Evolutionary conservation across 2,113 vertebrate genomes (phyloP), one percentile per base, ranked within the genome.

Genomic region (Oncorhynchus gorbuscha): DNA sequence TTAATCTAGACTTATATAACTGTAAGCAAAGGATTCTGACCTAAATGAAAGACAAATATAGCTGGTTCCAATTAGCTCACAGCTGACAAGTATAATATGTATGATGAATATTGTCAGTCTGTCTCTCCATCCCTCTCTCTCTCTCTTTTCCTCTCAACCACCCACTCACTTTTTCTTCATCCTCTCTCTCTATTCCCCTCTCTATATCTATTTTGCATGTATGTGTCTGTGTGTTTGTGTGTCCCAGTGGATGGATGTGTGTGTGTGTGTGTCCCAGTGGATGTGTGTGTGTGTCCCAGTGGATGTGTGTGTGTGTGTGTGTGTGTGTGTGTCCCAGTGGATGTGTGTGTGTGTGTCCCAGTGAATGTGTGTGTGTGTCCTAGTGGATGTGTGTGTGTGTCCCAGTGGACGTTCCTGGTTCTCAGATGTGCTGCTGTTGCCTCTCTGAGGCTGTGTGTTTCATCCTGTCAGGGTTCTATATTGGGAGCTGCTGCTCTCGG

Each of bases 21-120:
- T 45, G 39, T 45, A 45, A 28, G 64, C 16, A 20, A 48, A 69
- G 45, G 39, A 39, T 61, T 81, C 70, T 35, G 7, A 39, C 75
- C 70, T 49, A 71, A 68, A 75, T 75, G 1, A 68, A 39, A 76
- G 61, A 81, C 80, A 82, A 79, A 84, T 74, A 80, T 82, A 79
- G 76, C 64, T 69, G 22, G 45, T 18, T 73, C 77, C 70, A 81
- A 81, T 84, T 79, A 81, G 49, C 76, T 80, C 65, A 71, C 7
- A 71, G 45, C 45, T 71, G 45, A 71, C 24, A 5, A 67, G 66
- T 16, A 18, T 13, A 68, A 68, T 13, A 26, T 20, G 45, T 49
- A 45, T 48, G 35, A 26, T 49, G 13, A 28, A 16, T 8, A 69
- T 39, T 51, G 1, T 22, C 18, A 7, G 5, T 79, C n/a, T 48